Percentiles rank a stretch among this genome's conserved stretches.
These are phyloP conservation scores for Rhodinocichla rosea DNA, from an alignment of 2,113 vertebrate genomes.

Conservation along the genomic window DNA sequence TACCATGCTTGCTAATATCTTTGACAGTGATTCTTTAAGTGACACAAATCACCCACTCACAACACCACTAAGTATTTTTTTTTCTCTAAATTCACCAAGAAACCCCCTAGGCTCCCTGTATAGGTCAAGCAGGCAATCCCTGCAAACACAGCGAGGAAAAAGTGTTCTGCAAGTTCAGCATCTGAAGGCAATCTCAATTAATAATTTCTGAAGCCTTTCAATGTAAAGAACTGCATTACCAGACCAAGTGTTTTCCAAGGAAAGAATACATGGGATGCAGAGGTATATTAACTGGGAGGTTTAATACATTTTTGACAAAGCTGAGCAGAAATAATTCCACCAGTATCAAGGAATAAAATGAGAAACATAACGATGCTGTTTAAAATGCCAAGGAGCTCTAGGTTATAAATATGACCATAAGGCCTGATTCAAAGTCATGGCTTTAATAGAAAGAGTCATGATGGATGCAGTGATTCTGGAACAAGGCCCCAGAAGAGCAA, in stretches of 20 bases:
- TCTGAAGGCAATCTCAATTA: background rate
- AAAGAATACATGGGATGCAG: background rate
- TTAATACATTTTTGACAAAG: background rate
- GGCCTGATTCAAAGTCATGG: background rate
- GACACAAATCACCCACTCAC: background rate
- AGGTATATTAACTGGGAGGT: background rate
- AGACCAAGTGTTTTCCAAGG: background rate
- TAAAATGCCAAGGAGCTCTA: background rate
- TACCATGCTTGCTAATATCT: background rate
- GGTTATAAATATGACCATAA: background rate
- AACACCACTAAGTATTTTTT: background rate
- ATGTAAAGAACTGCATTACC: background rate
- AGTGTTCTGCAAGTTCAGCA: background rate
- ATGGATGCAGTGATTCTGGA: background rate
- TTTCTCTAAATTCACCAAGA: background rate
- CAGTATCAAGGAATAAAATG: background rate
- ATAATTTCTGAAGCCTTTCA: background rate
- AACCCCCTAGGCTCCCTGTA: background rate
- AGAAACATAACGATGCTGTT: background rate
- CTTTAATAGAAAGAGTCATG: background rate
- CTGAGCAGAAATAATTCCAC: background rate
- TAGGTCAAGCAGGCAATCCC: background rate
- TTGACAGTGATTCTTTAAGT: background rate
- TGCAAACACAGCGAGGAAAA: fast-evolving
- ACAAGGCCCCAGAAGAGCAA: background rate